Conservation (phyloP, 2,797 vertebrate genomes). For the Tachyglossus aculeatus region DNA sequence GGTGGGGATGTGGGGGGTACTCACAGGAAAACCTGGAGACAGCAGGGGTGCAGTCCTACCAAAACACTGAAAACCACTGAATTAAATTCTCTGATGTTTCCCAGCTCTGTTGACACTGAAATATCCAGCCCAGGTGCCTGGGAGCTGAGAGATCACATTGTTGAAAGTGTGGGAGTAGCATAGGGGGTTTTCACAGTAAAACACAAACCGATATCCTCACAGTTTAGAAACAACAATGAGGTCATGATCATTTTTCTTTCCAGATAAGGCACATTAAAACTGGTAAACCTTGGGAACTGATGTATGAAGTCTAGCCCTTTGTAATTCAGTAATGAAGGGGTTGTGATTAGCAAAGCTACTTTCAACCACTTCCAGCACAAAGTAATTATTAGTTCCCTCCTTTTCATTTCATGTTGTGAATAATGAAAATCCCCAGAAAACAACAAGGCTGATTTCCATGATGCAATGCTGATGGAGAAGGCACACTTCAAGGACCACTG, state of each 20-base stretch:
- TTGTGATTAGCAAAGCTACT: not conserved
- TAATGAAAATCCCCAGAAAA: too few relatives aligned
- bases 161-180: not conserved
- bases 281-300: not conserved
- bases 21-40: too few relatives aligned
- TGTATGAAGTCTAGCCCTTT: not conserved
- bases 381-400: not conserved
- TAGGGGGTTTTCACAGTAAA: not conserved
- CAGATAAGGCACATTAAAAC: not conserved
- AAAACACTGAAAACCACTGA: too few relatives aligned
- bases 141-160: not conserved
- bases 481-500: too few relatives aligned
- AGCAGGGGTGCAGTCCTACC: too few relatives aligned
- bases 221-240: constrained; percentile 6
- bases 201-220: not conserved
- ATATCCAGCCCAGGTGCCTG: not conserved
- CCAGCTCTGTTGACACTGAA: not conserved
- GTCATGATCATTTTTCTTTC: not conserved
- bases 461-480: too few relatives aligned
- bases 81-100: not conserved
- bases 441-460: too few relatives aligned
- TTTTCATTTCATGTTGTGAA: not conserved
- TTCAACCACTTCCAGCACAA: not conserved
- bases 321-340: not conserved
- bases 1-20: too few relatives aligned